These are phyloP conservation scores for Seladonia tumulorum DNA, from an alignment of 2,888 invertebrate genomes.

Conservation along the genomic window DNA sequence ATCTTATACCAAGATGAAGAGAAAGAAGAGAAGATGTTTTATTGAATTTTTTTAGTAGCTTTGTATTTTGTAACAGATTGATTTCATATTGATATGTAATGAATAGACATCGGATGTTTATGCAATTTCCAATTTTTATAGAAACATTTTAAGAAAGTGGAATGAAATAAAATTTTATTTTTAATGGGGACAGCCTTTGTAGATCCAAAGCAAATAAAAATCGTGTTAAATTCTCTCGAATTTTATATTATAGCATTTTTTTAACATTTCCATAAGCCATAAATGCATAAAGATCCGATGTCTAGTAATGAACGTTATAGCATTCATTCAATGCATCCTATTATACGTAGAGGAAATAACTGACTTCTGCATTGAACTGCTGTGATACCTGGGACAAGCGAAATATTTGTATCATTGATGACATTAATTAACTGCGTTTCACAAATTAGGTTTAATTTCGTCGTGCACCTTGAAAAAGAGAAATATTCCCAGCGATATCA, in stretches of 20 bases:
- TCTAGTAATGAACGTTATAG: not conserved
- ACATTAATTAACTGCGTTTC: not conserved
- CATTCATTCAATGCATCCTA: not conserved
- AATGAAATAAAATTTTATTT: too few species aligned
- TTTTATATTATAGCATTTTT: too few species aligned
- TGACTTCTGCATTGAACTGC: not conserved
- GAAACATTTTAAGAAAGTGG: too few species aligned
- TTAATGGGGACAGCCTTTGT: too few species aligned
- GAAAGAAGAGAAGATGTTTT: not conserved
- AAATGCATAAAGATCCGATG: too few species aligned
- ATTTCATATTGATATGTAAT: not conserved
- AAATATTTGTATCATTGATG: not conserved
- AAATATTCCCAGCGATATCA: not conserved
- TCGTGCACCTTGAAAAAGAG: not conserved
- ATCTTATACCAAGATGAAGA: too few species aligned
- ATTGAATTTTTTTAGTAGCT: not conserved
- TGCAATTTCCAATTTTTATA: too few species aligned
- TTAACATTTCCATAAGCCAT: too few species aligned
- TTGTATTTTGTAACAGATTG: not conserved
- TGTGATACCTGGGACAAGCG: not conserved
- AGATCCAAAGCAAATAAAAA: too few species aligned
- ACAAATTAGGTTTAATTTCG: not conserved
- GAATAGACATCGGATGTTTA: too few species aligned
- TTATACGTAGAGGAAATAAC: not conserved
- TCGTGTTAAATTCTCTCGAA: too few species aligned